phyloP scores from a whole-genome alignment of 2,797 vertebrate genomes.

The Brotula barbata region DNA sequence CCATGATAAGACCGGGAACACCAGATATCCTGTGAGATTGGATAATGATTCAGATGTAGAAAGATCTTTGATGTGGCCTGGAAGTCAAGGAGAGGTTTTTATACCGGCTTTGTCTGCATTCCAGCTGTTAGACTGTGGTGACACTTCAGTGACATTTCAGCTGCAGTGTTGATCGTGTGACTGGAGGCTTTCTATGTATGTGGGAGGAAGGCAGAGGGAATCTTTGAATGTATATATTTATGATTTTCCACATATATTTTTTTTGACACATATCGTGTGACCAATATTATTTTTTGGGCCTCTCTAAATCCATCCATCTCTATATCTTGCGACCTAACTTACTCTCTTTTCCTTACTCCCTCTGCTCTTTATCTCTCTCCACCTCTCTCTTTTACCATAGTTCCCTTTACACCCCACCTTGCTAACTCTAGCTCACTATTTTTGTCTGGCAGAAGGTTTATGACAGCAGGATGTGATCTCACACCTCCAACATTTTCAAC shows the following conservation, averaged over 20 bases:
- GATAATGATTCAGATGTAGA: conserved; percentile 12
- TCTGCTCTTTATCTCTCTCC: not conserved
- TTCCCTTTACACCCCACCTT: conserved; percentile 9
- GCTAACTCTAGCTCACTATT: conserved; percentile 8
- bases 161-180: conserved; percentile 1
- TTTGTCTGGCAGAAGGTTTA: conserved; percentile 31
- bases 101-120: conserved; percentile 17
- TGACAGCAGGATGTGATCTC: conserved; percentile 69
- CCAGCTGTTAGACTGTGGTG: conserved; percentile 33
- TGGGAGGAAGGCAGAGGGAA: not conserved
- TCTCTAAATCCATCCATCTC: not conserved
- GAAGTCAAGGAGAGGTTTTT: conserved; percentile 11
- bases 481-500: conserved; percentile 58
- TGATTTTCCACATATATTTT: no score
- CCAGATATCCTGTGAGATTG: conserved; percentile 6
- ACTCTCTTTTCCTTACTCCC: not conserved
- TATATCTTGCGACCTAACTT: no score
- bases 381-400: conserved; percentile 1
- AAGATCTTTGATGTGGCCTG: conserved; percentile 35
- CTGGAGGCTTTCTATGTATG: conserved; percentile 16
- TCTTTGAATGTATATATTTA: no score
- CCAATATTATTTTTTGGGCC: not conserved
- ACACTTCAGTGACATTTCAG: conserved; percentile 25
- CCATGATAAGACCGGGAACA: not conserved
- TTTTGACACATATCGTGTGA: no score